Percentiles rank a stretch among this genome's conserved stretches.
These are phyloP conservation scores for Rhogogaster chlorosoma DNA, from an alignment of 2,888 invertebrate species.

Conservation along the genomic window DNA sequence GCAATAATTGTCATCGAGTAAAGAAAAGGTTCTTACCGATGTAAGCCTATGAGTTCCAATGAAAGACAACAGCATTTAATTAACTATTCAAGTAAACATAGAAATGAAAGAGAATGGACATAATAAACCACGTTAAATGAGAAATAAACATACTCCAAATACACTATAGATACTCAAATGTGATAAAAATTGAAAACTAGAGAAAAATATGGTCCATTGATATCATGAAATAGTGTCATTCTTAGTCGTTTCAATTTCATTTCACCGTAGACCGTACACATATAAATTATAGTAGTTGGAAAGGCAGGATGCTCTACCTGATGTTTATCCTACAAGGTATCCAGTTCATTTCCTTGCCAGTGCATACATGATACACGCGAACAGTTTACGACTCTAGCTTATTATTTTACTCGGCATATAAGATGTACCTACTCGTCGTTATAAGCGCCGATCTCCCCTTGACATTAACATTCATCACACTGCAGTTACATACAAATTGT, in stretches of 20 bases:
- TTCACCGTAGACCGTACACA: neutral
- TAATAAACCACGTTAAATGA: neutral
- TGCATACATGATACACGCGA: neutral
- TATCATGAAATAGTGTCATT: conserved; percentile 3
- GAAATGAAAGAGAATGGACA: neutral
- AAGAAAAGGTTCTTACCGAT: neutral
- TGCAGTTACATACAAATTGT: neutral
- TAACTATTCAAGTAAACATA: neutral
- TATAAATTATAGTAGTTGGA: conserved; percentile 37
- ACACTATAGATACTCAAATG: neutral
- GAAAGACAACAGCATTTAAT: neutral
- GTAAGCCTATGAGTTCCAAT: neutral
- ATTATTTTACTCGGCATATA: neutral
- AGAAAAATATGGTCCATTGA: neutral
- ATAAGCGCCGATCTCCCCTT: conserved; percentile 21
- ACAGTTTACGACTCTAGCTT: neutral
- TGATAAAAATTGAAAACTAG: neutral
- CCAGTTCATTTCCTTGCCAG: conserved; percentile 33
- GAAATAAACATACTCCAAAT: neutral
- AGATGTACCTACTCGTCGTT: neutral
- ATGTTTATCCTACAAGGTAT: conserved; percentile 28
- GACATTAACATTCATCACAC: conserved; percentile 20
- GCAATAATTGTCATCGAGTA: neutral
- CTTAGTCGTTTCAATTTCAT: conserved; percentile 29
- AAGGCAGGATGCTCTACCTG: conserved; percentile 55